Conservation (phyloP, 92 coral and sea anemone species). For the Porites cylindrica region DNA sequence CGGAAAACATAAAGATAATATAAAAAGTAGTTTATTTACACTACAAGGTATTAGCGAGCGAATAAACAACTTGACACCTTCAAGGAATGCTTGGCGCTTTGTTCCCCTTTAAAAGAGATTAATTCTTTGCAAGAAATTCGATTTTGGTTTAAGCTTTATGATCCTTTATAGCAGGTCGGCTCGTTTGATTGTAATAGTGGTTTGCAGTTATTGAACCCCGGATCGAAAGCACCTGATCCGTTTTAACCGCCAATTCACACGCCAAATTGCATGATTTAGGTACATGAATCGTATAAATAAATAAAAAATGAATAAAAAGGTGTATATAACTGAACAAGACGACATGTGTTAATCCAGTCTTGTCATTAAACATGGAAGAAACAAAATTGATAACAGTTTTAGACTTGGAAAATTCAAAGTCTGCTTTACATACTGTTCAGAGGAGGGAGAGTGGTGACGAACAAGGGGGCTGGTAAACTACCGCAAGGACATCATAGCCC, state of each 20-base stretch:
- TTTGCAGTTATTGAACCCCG: too few species aligned
- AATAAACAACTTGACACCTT: neutral
- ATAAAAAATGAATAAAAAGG: neutral
- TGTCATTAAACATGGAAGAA: neutral
- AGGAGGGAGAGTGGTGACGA: too few species aligned
- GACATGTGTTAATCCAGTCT: neutral
- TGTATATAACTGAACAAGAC: neutral
- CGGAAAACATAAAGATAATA: neutral
- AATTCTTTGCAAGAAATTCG: neutral
- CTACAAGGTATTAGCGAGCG: neutral
- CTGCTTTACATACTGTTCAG: too few species aligned
- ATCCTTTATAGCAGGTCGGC: neutral
- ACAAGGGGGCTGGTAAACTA: too few species aligned
- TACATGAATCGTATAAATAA: neutral
- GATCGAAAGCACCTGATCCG: too few species aligned
- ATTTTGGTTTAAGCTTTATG: neutral
- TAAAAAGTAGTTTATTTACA: neutral
- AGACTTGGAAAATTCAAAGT: too few species aligned
- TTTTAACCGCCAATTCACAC: neutral
- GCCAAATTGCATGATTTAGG: neutral
- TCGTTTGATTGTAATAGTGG: neutral
- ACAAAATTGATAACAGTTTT: neutral
- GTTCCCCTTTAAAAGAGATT: neutral
- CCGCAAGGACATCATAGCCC: too few species aligned
- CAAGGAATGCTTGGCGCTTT: neutral